Conservation (phyloP, 2,113 vertebrate species). For the Pluvialis apricaria region DNA sequence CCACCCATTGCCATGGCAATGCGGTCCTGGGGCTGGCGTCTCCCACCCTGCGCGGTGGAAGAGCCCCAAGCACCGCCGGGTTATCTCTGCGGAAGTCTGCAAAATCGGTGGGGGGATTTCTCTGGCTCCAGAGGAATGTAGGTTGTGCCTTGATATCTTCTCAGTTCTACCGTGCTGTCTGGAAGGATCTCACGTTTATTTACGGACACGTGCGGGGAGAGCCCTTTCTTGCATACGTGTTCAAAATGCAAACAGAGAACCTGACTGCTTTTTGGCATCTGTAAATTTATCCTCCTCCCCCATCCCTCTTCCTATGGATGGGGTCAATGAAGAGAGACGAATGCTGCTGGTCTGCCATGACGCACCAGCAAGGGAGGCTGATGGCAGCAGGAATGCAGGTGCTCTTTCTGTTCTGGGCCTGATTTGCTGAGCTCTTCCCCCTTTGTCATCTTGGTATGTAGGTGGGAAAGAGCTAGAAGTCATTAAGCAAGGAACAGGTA, state of each 20-base stretch:
- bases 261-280: neutral
- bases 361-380: neutral
- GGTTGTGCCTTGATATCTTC: neutral
- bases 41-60: neutral
- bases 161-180: neutral
- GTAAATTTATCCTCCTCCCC: neutral
- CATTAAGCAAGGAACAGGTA: neutral
- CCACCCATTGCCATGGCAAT: neutral
- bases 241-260: neutral
- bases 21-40: neutral
- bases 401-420: neutral
- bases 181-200: neutral
- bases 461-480: neutral
- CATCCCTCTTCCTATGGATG: neutral
- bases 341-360: neutral
- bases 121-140: neutral
- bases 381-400: neutral
- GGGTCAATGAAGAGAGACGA: neutral
- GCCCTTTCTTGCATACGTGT: neutral
- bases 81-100: neutral
- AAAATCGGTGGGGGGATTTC: neutral
- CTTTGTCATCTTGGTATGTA: neutral
- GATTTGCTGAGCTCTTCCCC: neutral
- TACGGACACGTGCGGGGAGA: neutral
- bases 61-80: fast-evolving